Evolutionary conservation across 2,888 invertebrate genomes (phyloP), one percentile per base, ranked within the genome.

Genomic region (Agriopis leucophaearia): DNA sequence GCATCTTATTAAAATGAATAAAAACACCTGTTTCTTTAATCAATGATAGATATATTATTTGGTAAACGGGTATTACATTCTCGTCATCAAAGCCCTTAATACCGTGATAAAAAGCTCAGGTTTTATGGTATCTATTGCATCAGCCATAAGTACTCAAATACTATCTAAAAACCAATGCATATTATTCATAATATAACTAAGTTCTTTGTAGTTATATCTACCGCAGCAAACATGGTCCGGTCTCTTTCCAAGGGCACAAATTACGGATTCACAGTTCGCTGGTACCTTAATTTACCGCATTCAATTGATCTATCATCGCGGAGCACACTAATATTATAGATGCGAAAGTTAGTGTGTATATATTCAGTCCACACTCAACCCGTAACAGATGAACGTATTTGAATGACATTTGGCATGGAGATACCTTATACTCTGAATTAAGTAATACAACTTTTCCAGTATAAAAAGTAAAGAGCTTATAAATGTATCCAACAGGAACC

Each of bases 161-260:
- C 13, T 35, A 35, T 1, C 35, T 48, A 12, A 5, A 18, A 8
- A n/a, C 13, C 35, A n/a, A 51, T 35, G 35, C 9, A 35, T 51
- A 13, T 51, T 51, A 8, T 13, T 50, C 12, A 13, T 12, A 27
- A 12, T 57, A 47, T 47, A 56, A n/a, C 18, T 8, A 35, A 18
- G 18, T 16, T 18, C 40, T 59, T 48, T 52, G 45, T 16, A 54
- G 16, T 45, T 27, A 27, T 27, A 9, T 13, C 9, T 12, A 50
- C 50, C 7, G 27, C 50, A 13, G 27, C 27, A 12, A 8, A 13
- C 13, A 27, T 27, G 27, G 27, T 35, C 50, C 50, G 18, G 7
- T 50, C 50, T 8, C 45, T 47, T 47, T 27, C 27, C 50, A 50
- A 50, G 50, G 50, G 27, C 50, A 50, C 50, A 13, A 27, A 50